Conservation (phyloP, 2,888 invertebrate species). For the Hanleya hanleyi region DNA sequence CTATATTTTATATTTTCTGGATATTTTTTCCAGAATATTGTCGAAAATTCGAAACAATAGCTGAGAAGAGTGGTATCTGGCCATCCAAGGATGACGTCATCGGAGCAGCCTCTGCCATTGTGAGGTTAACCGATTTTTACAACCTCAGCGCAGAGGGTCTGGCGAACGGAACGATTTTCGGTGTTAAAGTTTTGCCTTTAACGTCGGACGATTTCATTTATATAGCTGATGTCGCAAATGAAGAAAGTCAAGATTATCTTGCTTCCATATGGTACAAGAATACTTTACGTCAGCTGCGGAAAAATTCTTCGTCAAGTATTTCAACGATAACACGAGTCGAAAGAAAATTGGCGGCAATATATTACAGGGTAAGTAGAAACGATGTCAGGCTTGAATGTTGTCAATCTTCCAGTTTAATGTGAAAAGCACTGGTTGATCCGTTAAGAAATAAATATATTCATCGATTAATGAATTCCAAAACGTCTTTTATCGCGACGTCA, state of each 20-base stretch:
- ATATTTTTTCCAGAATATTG: neutral
- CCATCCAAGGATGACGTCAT: neutral
- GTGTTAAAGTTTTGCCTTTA: neutral
- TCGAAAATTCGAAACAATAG: neutral
- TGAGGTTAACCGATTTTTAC: neutral
- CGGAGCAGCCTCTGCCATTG: neutral
- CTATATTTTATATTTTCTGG: too few species aligned
- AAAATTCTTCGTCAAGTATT: neutral
- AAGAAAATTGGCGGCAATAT: neutral
- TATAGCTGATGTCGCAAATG: neutral
- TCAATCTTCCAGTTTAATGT: too few species aligned
- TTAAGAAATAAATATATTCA: too few species aligned
- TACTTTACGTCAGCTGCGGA: neutral
- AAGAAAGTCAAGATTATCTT: neutral
- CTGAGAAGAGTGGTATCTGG: neutral
- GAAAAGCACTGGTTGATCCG: too few species aligned
- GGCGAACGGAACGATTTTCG: neutral
- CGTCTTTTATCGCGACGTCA: too few species aligned
- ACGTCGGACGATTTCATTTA: neutral
- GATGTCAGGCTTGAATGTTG: too few species aligned
- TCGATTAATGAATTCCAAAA: too few species aligned
- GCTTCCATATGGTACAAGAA: neutral
- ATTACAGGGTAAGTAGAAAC: slow-evolving; percentile 1
- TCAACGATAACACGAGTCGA: neutral
- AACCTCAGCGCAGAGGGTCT: neutral